Evolutionary conservation across 1,140 invertebrate species (phyloP), one percentile per base, ranked within the genome.

Genomic region (Drosophila sproati): DNA sequence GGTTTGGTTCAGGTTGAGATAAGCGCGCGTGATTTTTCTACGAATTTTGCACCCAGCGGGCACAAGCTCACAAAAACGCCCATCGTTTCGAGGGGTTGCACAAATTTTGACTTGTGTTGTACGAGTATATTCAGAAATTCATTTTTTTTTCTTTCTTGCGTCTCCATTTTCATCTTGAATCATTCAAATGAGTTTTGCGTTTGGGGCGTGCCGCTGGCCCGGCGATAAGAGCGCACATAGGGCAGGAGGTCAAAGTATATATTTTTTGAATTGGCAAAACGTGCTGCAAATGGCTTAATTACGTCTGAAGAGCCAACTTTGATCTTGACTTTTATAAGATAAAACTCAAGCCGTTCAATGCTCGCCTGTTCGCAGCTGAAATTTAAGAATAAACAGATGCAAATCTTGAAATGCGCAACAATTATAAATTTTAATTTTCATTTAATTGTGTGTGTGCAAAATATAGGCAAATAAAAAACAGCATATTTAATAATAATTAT

Each of bases 1-100:
- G 85, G 86, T 70, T 86, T 83, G 80, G 63, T 75, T 88, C 56
- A 80, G 80, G 80, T 73, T 80, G 60, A 89, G 85, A 89, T 89
- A 89, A 89, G 80, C 87, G 85, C 85, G 86, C 85, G 86, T 89
- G 85, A 89, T 89, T 89, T 89, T 89, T 89, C 86, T 85, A 79
- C 74, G 73, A 89, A 89, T 86, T 88, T 69, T 62, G 55, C 64
- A 64, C 86, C 85, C 85, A 52, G 48, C 75, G 86, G 85, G 78
- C 66, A 77, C 56, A 69, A 51, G 39, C 39, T 3, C 39, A 41
- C 39, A 10, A 43, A 43, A 43, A 8, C 67, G 60, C 29, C 50
- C 39, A 50, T 62, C 37, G 12, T 8, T 8, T 5, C 6, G 41
- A 41, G 43, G 63, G 70, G 72, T 76, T 63, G 60, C 59, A 73